Evolutionary conservation across 2,888 invertebrate species (phyloP).

Genomic region (Nemotelus nigrinus): DNA sequence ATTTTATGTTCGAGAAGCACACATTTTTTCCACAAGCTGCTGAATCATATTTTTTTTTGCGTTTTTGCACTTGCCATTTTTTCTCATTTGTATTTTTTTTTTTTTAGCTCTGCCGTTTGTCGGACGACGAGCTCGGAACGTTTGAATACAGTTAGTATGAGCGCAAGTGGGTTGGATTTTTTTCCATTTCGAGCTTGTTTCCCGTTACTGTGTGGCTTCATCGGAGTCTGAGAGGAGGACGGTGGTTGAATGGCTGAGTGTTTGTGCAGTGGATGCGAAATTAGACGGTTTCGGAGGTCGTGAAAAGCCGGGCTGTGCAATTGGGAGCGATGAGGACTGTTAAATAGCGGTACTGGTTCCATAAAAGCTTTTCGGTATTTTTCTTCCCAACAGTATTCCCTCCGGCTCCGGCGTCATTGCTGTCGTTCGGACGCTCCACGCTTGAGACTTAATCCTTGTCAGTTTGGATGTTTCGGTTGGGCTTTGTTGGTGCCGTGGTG

Average conservation of each 20-base stretch:
- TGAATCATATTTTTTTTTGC: not conserved
- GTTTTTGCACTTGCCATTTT: not conserved
- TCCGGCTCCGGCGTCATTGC: not conserved
- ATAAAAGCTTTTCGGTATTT: constrained; percentile 1
- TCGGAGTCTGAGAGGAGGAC: not conserved
- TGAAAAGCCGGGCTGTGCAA: not conserved
- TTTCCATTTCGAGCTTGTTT: constrained; percentile 3
- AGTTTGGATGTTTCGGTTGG: not conserved
- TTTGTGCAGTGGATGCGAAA: not conserved
- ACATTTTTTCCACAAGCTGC: not conserved
- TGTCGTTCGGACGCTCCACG: not conserved
- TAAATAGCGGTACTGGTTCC: constrained; percentile 11
- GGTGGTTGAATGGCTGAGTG: not conserved
- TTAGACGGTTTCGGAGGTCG: not conserved
- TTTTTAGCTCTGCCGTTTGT: constrained; percentile 21
- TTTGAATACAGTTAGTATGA: not conserved
- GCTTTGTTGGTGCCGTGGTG: not conserved
- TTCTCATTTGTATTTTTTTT: not conserved
- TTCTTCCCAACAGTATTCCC: not conserved
- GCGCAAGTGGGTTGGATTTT: not conserved
- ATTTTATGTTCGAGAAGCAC: constrained; percentile 29
- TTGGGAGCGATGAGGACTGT: not conserved
- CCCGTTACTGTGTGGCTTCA: not conserved
- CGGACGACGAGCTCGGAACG: not conserved
- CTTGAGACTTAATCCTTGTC: constrained; percentile 14